These are phyloP conservation scores for Drosophila suboccidentalis DNA, from an alignment of 2,888 invertebrate genomes.

Conservation along the genomic window DNA sequence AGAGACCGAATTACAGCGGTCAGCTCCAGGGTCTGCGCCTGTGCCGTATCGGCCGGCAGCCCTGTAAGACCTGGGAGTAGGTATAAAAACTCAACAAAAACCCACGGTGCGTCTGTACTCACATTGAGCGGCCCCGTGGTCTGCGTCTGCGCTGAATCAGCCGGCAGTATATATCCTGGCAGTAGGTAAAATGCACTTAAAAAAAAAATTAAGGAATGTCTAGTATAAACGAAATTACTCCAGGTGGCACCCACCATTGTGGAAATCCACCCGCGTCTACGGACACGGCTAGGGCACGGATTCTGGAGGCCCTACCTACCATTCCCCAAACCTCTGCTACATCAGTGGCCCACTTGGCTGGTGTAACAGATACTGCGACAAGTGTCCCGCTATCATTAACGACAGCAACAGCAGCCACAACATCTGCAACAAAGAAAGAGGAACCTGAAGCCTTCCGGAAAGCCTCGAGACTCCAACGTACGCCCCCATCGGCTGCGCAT, in stretches of 20 bases:
- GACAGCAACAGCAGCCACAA: no score
- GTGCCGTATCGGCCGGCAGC: no score
- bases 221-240: neutral
- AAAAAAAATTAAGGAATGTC: neutral
- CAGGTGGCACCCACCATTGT: neutral
- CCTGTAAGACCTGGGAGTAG: no score
- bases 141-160: neutral
- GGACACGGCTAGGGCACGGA: neutral
- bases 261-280: neutral
- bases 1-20: no score
- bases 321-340: neutral
- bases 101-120: neutral
- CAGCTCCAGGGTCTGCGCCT: no score
- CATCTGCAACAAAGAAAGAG: no score
- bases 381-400: no score
- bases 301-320: neutral
- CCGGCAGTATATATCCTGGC: slow-evolving; percentile 1
- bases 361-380: neutral
- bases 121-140: neutral
- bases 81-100: no score
- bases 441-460: no score
- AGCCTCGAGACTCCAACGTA: no score
- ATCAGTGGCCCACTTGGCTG: slow-evolving; percentile 1
- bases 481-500: no score
- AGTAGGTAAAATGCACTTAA: neutral